A percentile compares a stretch with the other conserved stretches of the same genome.
Conservation (phyloP, 2,113 vertebrate genomes). For the Hipposideros armiger region DNA sequence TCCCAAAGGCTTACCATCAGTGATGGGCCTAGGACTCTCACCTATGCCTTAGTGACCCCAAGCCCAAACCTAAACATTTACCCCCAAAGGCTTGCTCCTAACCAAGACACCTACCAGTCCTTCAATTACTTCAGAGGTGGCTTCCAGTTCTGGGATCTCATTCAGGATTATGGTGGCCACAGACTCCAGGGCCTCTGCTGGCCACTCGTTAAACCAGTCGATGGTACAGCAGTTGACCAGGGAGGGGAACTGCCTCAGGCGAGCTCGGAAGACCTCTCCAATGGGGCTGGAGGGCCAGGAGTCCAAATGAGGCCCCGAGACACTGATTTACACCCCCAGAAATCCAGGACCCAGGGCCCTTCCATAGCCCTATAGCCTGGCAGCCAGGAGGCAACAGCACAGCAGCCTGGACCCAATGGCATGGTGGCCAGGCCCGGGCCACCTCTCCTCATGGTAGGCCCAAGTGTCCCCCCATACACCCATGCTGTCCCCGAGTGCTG, state of each 20-base stretch:
- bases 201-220: slow-evolving; percentile 96
- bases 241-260: slow-evolving; percentile 95
- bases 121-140: slow-evolving; percentile 66
- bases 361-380: background rate
- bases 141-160: slow-evolving; percentile 90
- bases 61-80: background rate
- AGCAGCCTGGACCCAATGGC: background rate
- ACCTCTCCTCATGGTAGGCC: background rate
- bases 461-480: accelerated
- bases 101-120: slow-evolving; percentile 90
- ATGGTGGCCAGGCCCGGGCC: background rate
- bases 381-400: background rate
- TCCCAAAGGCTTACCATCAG: background rate
- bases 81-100: background rate
- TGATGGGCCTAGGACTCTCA: background rate
- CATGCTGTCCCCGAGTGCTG: accelerated
- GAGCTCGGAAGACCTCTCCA: slow-evolving; percentile 93
- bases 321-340: background rate
- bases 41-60: background rate
- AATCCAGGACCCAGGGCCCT: background rate
- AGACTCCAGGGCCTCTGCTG: slow-evolving; percentile 93
- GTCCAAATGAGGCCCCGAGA: slow-evolving; percentile 11
- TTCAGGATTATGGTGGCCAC: slow-evolving; percentile 91
- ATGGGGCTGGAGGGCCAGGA: slow-evolving; percentile 88
- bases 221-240: slow-evolving; percentile 96